Evolutionary conservation across 2,888 invertebrate species (phyloP).

Genomic region (Drosophila phalerata): DNA sequence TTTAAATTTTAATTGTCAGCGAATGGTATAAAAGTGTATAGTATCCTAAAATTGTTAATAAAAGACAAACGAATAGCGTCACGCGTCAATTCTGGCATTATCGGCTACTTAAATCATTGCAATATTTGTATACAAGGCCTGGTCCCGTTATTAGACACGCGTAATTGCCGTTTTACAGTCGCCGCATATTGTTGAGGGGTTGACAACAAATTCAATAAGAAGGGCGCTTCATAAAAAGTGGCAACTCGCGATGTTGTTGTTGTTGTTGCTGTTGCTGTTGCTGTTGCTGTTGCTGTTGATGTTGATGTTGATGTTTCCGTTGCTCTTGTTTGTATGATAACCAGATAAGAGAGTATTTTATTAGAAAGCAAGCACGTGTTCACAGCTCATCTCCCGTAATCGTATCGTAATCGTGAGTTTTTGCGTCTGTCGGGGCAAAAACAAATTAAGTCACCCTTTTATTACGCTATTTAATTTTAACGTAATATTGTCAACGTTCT

Average conservation of each 20-base stretch:
- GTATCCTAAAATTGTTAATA: conserved; percentile 65
- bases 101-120: conserved; percentile 76
- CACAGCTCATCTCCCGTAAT: conserved; percentile 73
- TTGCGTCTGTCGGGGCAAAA: conserved; percentile 61
- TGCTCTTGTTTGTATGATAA: conserved; percentile 5
- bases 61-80: conserved; percentile 72
- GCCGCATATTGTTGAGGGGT: conserved; percentile 47
- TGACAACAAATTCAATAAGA: conserved; percentile 67
- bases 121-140: conserved; percentile 13
- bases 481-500: conserved; percentile 81
- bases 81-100: conserved; percentile 70
- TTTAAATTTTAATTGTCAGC: background rate
- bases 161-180: conserved; percentile 67
- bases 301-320: conserved; percentile 23
- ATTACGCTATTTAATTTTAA: conserved; percentile 83
- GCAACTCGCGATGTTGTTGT: conserved; percentile 11
- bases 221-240: conserved; percentile 40
- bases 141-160: conserved; percentile 60
- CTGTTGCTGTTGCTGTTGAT: conserved; percentile 20
- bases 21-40: conserved; percentile 25
- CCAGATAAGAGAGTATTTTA: conserved; percentile 69
- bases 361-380: conserved; percentile 85
- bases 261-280: conserved; percentile 20
- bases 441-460: conserved; percentile 85
- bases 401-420: conserved; percentile 51